Evolutionary conservation across 1,140 invertebrate species (phyloP).

Genomic region (Hesperophylax magnus): DNA sequence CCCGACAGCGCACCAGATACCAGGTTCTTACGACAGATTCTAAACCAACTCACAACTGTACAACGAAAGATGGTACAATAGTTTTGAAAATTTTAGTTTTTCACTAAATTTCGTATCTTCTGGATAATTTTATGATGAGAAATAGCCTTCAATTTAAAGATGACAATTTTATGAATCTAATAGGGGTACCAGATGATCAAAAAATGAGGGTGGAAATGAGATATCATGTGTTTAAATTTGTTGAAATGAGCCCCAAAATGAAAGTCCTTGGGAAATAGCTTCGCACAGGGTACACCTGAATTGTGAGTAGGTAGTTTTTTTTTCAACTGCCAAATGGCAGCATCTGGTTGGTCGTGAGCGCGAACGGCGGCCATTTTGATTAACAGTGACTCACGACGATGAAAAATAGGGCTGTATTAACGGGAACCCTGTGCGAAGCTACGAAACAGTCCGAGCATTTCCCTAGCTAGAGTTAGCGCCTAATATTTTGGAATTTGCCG

Average conservation of each 20-base stretch:
- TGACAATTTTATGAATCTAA: conserved; percentile 2
- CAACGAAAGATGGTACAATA: conserved; percentile 36
- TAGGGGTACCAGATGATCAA: not conserved
- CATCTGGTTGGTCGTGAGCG: conserved; percentile 67
- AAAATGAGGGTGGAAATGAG: not conserved
- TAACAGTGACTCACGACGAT: conserved; percentile 71
- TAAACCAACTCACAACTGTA: conserved; percentile 32
- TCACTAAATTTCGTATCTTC: conserved; percentile 6
- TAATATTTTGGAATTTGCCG: conserved; percentile 48
- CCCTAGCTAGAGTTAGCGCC: conserved; percentile 60
- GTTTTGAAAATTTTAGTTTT: conserved; percentile 47
- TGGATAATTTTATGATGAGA: too few relatives aligned
- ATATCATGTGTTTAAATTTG: conserved; percentile 47
- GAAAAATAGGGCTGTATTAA: conserved; percentile 70
- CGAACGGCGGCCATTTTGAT: conserved; percentile 71
- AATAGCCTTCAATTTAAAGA: not conserved
- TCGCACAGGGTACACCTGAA: conserved; percentile 68
- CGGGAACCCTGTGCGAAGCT: conserved; percentile 69
- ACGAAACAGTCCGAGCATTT: conserved; percentile 71
- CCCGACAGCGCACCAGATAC: conserved; percentile 39
- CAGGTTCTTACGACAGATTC: conserved; percentile 46
- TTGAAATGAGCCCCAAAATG: conserved; percentile 59
- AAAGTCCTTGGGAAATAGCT: conserved; percentile 72
- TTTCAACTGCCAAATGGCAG: conserved; percentile 60
- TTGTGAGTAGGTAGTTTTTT: conserved; percentile 69